Percentiles rank a stretch among this genome's conserved stretches.
These are phyloP conservation scores for Osmerus eperlanus DNA, from an alignment of 2,113 vertebrate species.

Conservation along the genomic window DNA sequence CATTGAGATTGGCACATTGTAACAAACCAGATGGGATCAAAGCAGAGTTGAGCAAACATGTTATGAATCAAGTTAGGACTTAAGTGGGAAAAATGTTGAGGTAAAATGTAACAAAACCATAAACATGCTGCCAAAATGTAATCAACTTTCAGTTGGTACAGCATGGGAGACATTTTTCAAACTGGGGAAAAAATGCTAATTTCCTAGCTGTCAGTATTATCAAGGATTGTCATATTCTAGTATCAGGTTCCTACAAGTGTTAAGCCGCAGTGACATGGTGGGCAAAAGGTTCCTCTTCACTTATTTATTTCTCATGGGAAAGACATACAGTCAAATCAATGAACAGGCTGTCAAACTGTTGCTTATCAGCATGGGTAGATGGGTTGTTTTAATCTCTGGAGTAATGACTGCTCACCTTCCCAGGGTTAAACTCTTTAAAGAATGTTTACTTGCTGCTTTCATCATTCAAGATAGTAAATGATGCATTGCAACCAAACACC, in stretches of 20 bases:
- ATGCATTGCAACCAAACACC: no score
- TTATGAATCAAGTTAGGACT: conserved; percentile 5
- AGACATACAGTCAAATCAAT: conserved; percentile 26
- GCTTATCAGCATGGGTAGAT: no score
- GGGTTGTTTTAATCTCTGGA: no score
- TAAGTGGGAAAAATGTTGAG: no score
- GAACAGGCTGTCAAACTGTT: no score
- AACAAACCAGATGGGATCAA: conserved; percentile 10
- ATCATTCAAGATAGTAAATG: no score
- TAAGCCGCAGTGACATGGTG: conserved; percentile 61
- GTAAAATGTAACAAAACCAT: no score
- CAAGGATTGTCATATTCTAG: conserved; percentile 55
- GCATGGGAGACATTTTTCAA: conserved; percentile 48
- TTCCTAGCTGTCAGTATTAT: conserved; percentile 61
- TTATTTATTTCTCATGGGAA: conserved; percentile 42
- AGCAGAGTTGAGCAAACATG: neutral
- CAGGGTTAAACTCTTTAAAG: no score
- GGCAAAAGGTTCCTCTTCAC: conserved; percentile 41
- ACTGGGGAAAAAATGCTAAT: conserved; percentile 55
- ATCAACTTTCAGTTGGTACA: conserved; percentile 30
- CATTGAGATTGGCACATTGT: conserved; percentile 4
- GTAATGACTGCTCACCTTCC: no score
- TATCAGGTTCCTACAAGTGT: conserved; percentile 51
- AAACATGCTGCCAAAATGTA: no score
- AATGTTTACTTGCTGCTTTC: no score